Evolutionary conservation across 1,140 invertebrate species (phyloP), one percentile per base, ranked within the genome.

Genomic region (Zaprionus kolodkinae): DNA sequence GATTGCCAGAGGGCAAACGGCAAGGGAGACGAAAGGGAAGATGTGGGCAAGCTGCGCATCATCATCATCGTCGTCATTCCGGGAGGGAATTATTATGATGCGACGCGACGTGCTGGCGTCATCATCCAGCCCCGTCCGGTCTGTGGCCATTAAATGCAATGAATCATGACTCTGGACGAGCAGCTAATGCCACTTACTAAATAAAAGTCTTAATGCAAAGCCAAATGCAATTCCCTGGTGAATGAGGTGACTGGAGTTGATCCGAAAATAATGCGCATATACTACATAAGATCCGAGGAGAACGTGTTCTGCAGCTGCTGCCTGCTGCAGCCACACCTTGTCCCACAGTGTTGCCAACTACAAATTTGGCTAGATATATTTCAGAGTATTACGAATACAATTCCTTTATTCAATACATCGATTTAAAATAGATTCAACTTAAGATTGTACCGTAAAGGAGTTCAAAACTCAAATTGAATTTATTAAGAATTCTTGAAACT

Each of bases 101-200:
- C 45, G 59, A 56, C 59, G 59, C 43, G 62, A 27, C 63, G 35
- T 43, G 57, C 73, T 87, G 80, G 84, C 80, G 88, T 86, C 79
- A 86, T 81, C 81, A 48, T 6, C 35, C 40, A 60, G 6, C 45
- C 27, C 36, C 55, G 35, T 38, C 15, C 48, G 25, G 2, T 5
- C 33, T 9, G 6, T 35, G 57, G 62, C 76, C 76, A 87, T 88
- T 88, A 87, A 87, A 84, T 79, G 67, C 70, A 69, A 71, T 88
- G 84, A 88, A 78, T 88, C 84, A 88, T 79, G 30, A 77, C 55
- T 63, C 66, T 82, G 45, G 71, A 75, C 64, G 77, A 57, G 21
- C 59, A 78, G 55, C 40, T 38, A 52, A 55, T 40, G 17, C 17
- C 17, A 50, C 17, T 10, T 40, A 60, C 21, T 60, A 60, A n/a